Base-by-base conservation (phyloP, 2,797 vertebrate genomes). In the Rousettus madagascariensis region DNA sequence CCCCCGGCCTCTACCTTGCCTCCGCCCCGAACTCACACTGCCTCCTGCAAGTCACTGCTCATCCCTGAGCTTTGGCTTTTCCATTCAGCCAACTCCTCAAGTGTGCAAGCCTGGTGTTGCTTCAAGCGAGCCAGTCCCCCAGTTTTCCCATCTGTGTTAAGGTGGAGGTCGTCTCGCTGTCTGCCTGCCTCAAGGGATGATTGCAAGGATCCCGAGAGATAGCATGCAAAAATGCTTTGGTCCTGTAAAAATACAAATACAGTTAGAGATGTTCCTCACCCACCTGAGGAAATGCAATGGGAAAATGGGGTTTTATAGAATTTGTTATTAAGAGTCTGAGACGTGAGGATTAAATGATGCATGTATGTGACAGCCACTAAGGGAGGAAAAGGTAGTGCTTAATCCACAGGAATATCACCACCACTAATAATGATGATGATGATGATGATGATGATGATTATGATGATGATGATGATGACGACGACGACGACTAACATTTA, bases 111-210 rank as follows among this genome's bases (percentile, higher is more conserved):
- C 26, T 15, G 0, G 0, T 0, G 2, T 53, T 65, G 63, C 65
- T 6, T 17, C 7, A 4, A 12, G 9, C 5, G 0, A n/a, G 46
- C n/a, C 43, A 4, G 28, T 38, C 5, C 0, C 22, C 65, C n/a
- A 2, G 30, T 26, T 41, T 80, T 30, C 41, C 59, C 57, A 26
- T 19, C 2, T 6, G 6, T 57, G 1, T 38, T 19, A 30, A 53
- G 57, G 69, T 2, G 5, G 75, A 71, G 38, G 61, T 41, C 15
- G 12, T 69, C 26, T 22, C 9, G 2, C 43, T 33, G 68, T 24
- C 74, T 24, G 8, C 43, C 80, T 69, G 80, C 28, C 38, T n/a
- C 75, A 16, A 5, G 78, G 33, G 20, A 61, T 33, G 38, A 13
- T 19, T 10, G 9, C 17, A 1, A 36, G 63, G 63, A 43, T 41